A percentile compares a stretch with the other conserved stretches of the same genome.
Evolutionary conservation across 2,113 vertebrate species (phyloP).

Genomic region (Brachypodius melanocephalos): DNA sequence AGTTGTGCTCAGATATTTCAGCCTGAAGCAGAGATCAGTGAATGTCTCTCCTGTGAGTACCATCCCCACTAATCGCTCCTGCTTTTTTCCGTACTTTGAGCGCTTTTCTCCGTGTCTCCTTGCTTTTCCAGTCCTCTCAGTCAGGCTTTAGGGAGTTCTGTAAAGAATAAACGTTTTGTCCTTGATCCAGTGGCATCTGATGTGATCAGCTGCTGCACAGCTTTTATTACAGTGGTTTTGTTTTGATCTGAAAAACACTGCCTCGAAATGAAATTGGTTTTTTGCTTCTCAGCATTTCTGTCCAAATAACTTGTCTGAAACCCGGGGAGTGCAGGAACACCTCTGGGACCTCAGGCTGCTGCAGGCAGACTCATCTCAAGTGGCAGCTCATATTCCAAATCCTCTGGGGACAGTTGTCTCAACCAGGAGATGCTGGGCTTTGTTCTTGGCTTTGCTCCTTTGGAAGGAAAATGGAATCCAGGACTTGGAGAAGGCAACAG

Average conservation of each 20-base stretch:
- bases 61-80: not conserved
- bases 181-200: not conserved
- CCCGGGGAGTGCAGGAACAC: not conserved
- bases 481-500: rapidly evolving
- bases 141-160: not conserved
- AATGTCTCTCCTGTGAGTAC: not conserved
- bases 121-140: not conserved
- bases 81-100: rapidly evolving
- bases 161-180: not conserved
- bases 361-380: not conserved
- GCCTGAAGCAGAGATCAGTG: not conserved
- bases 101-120: not conserved
- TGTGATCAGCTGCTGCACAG: not conserved
- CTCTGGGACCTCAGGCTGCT: not conserved
- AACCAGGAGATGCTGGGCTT: not conserved
- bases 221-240: not conserved
- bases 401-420: not conserved
- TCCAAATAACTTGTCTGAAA: not conserved
- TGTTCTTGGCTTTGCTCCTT: not conserved
- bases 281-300: not conserved
- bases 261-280: not conserved
- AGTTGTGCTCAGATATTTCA: not conserved
- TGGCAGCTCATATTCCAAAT: not conserved
- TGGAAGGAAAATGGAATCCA: not conserved
- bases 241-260: not conserved